Evolutionary conservation across 2,113 vertebrate species (phyloP).

Genomic region (Vombatus ursinus): DNA sequence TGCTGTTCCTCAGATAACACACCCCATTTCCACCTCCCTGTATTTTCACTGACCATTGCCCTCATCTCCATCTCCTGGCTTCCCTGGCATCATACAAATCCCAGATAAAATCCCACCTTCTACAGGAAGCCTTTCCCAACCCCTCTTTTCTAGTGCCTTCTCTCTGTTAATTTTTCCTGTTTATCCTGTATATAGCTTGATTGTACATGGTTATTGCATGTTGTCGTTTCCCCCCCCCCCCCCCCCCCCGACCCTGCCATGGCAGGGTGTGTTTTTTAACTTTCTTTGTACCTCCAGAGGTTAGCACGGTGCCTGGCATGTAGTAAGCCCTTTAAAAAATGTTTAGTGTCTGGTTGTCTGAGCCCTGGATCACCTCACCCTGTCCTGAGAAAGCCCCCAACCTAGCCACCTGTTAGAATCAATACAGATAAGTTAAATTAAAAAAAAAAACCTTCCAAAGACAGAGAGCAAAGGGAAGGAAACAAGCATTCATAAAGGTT

Average conservation of each 20-base stretch:
- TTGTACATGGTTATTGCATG: background rate
- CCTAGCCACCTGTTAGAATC: background rate
- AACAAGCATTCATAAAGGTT: background rate
- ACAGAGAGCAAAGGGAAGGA: background rate
- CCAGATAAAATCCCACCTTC: background rate
- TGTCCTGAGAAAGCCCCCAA: background rate
- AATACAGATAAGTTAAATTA: background rate
- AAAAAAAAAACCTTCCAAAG: background rate
- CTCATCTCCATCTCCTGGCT: background rate
- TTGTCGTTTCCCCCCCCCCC: background rate
- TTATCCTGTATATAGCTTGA: background rate
- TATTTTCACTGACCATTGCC: background rate
- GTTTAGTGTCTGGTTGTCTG: background rate
- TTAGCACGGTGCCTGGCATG: background rate
- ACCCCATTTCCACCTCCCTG: background rate
- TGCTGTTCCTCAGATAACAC: background rate
- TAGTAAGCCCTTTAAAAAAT: background rate
- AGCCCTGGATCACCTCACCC: background rate
- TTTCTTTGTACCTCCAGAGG: background rate
- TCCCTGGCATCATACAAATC: background rate
- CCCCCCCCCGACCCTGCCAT: too few species aligned
- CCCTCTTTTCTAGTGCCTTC: background rate
- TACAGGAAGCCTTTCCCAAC: background rate
- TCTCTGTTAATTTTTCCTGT: background rate
- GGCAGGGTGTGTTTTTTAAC: background rate